Evolutionary conservation across 2,888 invertebrate genomes (phyloP).

Genomic region (Hirtodrosophila trivittata): DNA sequence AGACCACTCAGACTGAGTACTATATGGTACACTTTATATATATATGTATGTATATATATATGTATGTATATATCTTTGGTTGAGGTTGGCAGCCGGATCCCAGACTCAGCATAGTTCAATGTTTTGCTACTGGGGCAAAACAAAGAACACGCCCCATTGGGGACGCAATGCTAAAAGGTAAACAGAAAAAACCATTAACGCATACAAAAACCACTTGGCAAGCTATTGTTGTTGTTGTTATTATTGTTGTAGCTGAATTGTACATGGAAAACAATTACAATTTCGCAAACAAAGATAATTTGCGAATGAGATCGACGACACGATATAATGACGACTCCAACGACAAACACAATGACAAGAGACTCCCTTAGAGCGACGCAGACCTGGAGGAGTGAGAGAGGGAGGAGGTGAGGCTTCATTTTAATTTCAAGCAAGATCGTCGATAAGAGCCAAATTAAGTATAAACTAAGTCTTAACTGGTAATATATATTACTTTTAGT

Average conservation of each 20-base stretch:
- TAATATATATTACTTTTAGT: no score
- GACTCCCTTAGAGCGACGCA: background rate
- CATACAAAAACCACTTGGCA: conserved; percentile 58
- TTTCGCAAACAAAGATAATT: conserved; percentile 78
- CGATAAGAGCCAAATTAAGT: no score
- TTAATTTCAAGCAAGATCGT: no score
- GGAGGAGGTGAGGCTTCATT: no score
- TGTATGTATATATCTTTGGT: background rate
- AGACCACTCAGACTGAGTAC: background rate
- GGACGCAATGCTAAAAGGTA: conserved; percentile 47
- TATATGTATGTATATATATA: conserved; percentile 1
- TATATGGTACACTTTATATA: conserved; percentile 1
- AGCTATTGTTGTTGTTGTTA: conserved; percentile 29
- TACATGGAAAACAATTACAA: conserved; percentile 68
- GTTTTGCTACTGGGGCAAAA: conserved; percentile 62
- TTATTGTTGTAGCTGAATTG: conserved; percentile 40
- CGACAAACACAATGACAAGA: conserved; percentile 16
- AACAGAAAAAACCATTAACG: conserved; percentile 71
- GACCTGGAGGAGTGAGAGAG: no score
- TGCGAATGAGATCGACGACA: conserved; percentile 70
- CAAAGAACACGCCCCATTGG: conserved; percentile 65
- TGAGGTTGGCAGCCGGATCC: conserved; percentile 15
- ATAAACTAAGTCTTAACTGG: no score
- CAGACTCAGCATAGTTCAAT: conserved; percentile 58
- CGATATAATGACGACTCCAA: conserved; percentile 55